phyloP scores from a whole-genome alignment of 2,888 invertebrate genomes.

The Arge pagana region DNA sequence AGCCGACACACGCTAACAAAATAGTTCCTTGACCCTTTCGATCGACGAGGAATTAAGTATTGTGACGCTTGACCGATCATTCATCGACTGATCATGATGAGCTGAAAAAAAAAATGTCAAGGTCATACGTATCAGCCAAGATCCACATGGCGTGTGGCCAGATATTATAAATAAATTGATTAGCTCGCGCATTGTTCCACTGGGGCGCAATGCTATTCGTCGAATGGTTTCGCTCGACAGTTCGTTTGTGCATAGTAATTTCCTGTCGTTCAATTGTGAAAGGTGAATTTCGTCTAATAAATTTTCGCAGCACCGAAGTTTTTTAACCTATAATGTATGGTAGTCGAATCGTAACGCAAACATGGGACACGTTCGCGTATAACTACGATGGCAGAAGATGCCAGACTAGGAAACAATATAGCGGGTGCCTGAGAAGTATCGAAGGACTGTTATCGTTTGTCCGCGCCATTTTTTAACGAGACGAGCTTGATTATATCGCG shows the following conservation, averaged over 20 bases:
- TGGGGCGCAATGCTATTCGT: too few species aligned
- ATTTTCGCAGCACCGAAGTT: too few species aligned
- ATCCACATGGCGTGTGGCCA: constrained; percentile 45
- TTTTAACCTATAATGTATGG: too few species aligned
- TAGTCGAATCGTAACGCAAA: constrained; percentile 6
- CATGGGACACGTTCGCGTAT: constrained; percentile 12
- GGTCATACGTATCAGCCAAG: constrained; percentile 48
- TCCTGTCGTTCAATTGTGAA: too few species aligned
- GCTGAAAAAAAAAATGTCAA: constrained; percentile 46
- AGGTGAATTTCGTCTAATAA: too few species aligned
- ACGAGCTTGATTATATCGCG: too few species aligned
- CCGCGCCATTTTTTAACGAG: too few species aligned
- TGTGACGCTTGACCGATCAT: too few species aligned
- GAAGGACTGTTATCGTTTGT: not conserved
- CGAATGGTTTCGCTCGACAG: too few species aligned
- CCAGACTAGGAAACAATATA: constrained; percentile 11
- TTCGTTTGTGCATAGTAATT: too few species aligned
- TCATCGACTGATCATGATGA: not conserved
- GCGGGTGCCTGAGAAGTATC: not conserved
- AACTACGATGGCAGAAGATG: not conserved
- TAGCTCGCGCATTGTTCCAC: too few species aligned
- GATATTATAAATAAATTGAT: constrained; percentile 43
- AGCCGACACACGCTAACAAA: constrained; percentile 29
- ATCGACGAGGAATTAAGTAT: not conserved
- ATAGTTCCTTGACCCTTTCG: constrained; percentile 9